Evolutionary conservation across 2,797 vertebrate species (phyloP).

Genomic region (Hoplostethus mediterraneus): DNA sequence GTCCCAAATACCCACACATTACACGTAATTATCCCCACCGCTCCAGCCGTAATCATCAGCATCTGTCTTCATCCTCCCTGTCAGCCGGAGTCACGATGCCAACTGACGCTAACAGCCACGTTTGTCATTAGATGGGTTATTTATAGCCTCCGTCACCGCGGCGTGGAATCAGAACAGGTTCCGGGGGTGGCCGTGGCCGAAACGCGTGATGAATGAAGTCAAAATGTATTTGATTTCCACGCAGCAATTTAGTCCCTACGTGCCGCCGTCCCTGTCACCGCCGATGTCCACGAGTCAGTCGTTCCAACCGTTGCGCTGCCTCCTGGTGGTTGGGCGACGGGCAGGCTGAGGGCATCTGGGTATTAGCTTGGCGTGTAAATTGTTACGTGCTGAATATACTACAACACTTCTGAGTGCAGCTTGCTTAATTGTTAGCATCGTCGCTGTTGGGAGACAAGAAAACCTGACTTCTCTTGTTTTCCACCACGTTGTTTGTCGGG

Average conservation of each 20-base stretch:
- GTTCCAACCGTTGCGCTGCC: slow-evolving; percentile 27
- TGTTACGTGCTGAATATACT: slow-evolving; percentile 23
- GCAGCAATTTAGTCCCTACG: slow-evolving; percentile 33
- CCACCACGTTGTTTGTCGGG: not conserved
- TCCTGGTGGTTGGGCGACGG: slow-evolving; percentile 19
- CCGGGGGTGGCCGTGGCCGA: slow-evolving; percentile 49
- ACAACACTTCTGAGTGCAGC: slow-evolving; percentile 10
- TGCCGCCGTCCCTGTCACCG: slow-evolving; percentile 30
- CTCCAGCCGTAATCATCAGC: slow-evolving; percentile 76
- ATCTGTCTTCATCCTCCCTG: slow-evolving; percentile 80
- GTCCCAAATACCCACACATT: slow-evolving; percentile 79
- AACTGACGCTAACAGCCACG: slow-evolving; percentile 67
- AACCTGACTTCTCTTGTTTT: not conserved
- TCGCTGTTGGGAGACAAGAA: not conserved
- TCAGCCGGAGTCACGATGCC: slow-evolving; percentile 60
- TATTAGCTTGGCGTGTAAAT: slow-evolving; percentile 38
- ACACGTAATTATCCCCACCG: slow-evolving; percentile 78
- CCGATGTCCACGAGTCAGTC: slow-evolving; percentile 34
- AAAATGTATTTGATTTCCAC: slow-evolving; percentile 48
- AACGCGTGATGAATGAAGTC: slow-evolving; percentile 52
- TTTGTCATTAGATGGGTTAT: slow-evolving; percentile 74
- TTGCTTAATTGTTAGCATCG: slow-evolving; percentile 22
- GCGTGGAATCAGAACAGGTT: slow-evolving; percentile 55
- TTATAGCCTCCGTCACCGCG: slow-evolving; percentile 64
- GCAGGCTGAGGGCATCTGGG: not conserved